Conservation (phyloP, 2,797 vertebrate species). For the Garrulus glandarius region DNA sequence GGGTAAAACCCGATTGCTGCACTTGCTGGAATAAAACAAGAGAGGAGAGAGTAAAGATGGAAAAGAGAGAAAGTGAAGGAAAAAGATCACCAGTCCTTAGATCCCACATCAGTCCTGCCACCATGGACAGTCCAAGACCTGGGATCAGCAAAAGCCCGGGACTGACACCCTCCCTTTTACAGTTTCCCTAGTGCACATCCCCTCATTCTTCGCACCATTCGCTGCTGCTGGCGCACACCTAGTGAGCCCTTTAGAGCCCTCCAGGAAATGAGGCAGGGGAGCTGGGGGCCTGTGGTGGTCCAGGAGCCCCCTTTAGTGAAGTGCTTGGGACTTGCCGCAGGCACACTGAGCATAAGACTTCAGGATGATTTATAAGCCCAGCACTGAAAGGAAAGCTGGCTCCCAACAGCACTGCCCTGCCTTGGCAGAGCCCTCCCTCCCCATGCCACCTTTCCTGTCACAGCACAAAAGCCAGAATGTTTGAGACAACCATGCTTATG, state of each 20-base stretch:
- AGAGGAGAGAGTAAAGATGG: background rate
- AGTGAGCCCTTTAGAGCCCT: background rate
- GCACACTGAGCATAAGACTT: background rate
- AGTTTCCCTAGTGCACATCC: background rate
- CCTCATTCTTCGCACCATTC: accelerated
- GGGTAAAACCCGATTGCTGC: accelerated
- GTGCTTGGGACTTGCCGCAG: accelerated
- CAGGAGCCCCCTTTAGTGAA: background rate
- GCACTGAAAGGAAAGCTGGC: background rate
- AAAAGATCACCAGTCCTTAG: background rate
- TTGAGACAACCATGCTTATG: background rate
- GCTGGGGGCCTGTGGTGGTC: no score
- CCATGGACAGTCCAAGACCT: accelerated
- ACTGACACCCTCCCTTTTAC: background rate
- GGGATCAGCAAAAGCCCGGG: background rate
- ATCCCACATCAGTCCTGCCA: background rate
- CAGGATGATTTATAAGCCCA: background rate
- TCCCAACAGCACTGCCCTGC: background rate
- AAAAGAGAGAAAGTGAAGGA: background rate
- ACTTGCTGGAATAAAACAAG: background rate
- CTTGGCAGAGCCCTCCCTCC: background rate
- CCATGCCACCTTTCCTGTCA: background rate
- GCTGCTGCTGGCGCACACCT: accelerated
- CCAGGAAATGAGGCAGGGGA: background rate
- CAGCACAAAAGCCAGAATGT: background rate